Evolutionary conservation across 2,797 vertebrate genomes (phyloP).

Genomic region (Meriones psammophilus): DNA sequence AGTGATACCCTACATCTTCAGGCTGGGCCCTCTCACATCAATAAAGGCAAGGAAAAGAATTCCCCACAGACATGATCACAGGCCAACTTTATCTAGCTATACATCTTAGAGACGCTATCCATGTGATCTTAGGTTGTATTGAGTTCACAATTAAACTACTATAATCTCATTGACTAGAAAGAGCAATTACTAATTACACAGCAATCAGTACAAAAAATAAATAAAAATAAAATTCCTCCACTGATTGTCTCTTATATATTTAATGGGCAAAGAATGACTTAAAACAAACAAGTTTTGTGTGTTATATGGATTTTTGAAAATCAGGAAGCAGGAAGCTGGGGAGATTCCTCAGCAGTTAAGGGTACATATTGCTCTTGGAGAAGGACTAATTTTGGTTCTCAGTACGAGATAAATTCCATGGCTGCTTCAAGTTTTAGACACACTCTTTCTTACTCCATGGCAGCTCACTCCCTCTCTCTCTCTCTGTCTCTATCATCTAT

Average conservation of each 20-base stretch:
- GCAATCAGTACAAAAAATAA: slow-evolving; percentile 22
- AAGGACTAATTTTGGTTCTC: neutral
- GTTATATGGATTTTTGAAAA: neutral
- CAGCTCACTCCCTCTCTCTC: neutral
- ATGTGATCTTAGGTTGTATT: neutral
- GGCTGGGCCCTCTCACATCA: neutral
- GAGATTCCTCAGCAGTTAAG: neutral
- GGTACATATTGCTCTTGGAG: no score
- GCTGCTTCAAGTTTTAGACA: neutral
- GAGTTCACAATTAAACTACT: neutral
- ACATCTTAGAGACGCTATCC: neutral
- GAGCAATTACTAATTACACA: neutral
- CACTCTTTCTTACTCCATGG: neutral
- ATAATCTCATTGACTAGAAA: neutral
- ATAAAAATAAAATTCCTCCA: neutral
- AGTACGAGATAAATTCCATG: neutral
- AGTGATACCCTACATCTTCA: no score
- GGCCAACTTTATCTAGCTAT: no score
- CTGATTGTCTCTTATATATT: neutral
- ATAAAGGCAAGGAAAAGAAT: neutral
- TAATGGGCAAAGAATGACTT: neutral
- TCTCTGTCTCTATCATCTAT: neutral
- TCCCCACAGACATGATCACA: neutral
- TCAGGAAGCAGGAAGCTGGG: neutral
- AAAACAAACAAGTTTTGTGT: slow-evolving; percentile 7